Evolutionary conservation across 1,140 invertebrate genomes (phyloP), one percentile per base, ranked within the genome.

Genomic region (Philopotamus ludificatus): DNA sequence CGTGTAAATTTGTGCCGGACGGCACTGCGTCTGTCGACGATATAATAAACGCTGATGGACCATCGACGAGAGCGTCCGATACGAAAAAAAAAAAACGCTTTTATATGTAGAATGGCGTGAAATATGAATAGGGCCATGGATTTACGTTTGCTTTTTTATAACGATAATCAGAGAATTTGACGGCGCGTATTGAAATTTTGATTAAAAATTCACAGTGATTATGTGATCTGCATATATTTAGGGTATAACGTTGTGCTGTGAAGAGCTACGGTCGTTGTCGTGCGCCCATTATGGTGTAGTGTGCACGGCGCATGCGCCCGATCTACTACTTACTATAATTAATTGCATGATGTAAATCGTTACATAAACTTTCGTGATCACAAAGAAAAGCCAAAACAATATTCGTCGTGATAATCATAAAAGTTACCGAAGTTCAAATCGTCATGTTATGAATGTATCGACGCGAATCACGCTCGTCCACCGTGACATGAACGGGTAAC

Each of bases 221-320:
- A 34, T 34, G 28, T 34, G 28, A 34, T 34, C 28, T 7, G n/a
- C n/a, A n/a, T n/a, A 7, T 34, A 34, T 34, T 34, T 34, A 34
- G 28, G 28, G 28, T 41, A 42, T 21, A 42, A 22, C 2, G 28
- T 34, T 34, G 28, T 34, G 28, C 28, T 12, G 28, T 12, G 28
- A 12, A 39, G 34, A 57, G 54, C 54, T 57, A 16, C 22, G 18
- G 15, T 39, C 34, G 42, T 57, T 28, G 39, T 57, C 54, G 20
- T 57, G 54, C 23, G 54, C 57, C 57, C 57, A 60, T 34, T 42
- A 42, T 60, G 57, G 44, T 41, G 57, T 60, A 60, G 57, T 47
- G 41, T 60, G 57, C 57, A 60, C 57, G 57, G 57, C 57, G 57
- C 57, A 60, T 60, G 57, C 39, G 57, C 57, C 57, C 57, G 42